Evolutionary conservation across 2,113 vertebrate genomes (phyloP).

Genomic region (Xerus inauris): DNA sequence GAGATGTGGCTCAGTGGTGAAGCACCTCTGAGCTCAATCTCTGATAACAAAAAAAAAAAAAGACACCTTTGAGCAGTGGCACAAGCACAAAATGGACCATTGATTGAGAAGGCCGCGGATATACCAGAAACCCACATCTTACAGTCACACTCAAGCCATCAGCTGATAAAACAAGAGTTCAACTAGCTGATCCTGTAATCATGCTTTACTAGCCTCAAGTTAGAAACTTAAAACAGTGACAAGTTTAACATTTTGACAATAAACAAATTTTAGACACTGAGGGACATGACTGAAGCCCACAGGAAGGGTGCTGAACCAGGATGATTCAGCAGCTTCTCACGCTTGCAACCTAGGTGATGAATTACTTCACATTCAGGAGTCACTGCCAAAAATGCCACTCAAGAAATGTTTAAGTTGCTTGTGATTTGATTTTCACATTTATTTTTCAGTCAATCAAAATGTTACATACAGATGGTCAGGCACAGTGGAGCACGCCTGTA

Average conservation of each 20-base stretch:
- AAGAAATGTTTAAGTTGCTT: conserved; percentile 58
- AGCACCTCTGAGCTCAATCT: no score
- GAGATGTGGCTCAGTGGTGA: no score
- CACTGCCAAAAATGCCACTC: background rate
- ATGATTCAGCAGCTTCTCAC: conserved; percentile 7
- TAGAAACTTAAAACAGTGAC: conserved; percentile 14
- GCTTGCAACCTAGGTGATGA: background rate
- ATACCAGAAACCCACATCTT: conserved; percentile 41
- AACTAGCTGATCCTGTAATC: background rate
- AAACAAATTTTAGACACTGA: background rate
- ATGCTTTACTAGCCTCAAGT: conserved; percentile 34
- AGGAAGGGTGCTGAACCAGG: background rate
- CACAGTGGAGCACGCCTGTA: background rate
- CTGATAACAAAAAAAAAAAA: no score
- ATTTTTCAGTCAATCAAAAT: conserved; percentile 62
- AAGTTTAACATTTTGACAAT: conserved; percentile 12
- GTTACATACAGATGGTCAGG: conserved; percentile 43
- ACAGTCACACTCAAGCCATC: background rate
- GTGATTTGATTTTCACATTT: conserved; percentile 44
- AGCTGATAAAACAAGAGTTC: background rate
- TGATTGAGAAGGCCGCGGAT: conserved; percentile 53
- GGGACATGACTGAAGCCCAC: conserved; percentile 2
- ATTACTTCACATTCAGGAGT: background rate
- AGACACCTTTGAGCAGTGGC: conserved; percentile 11
- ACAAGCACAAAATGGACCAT: background rate